Evolutionary conservation across 2,797 vertebrate species (phyloP).

Genomic region (Molossus molossus): DNA sequence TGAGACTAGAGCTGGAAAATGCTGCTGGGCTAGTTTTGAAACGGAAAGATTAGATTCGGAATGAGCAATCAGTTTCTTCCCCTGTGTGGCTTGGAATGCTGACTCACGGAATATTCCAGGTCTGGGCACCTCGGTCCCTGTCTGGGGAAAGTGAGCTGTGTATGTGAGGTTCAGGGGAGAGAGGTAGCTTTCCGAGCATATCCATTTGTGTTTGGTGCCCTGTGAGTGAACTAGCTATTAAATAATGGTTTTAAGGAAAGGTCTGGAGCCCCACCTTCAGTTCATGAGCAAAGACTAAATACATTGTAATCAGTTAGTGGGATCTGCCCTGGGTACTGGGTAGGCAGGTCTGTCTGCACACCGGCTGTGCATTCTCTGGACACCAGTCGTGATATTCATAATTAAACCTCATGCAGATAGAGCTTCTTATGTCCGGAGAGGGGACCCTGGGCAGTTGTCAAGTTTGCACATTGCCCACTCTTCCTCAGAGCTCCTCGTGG

Average conservation of each 20-base stretch:
- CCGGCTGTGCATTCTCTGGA: neutral
- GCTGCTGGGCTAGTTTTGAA: neutral
- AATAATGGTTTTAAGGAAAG: neutral
- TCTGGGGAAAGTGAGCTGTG: neutral
- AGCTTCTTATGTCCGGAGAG: neutral
- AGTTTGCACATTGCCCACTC: neutral
- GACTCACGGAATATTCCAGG: neutral
- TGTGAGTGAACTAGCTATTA: neutral
- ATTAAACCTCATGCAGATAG: neutral
- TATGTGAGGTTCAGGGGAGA: neutral
- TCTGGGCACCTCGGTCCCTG: neutral
- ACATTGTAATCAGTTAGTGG: neutral
- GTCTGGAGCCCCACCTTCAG: neutral
- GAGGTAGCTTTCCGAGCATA: neutral
- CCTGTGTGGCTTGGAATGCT: neutral
- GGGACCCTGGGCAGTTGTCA: neutral
- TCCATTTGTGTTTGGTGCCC: neutral
- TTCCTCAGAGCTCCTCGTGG: slow-evolving; percentile 10
- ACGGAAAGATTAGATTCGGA: neutral
- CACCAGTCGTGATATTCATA: neutral
- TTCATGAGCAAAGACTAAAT: slow-evolving; percentile 1
- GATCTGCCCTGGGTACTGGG: neutral
- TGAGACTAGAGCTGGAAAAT: neutral
- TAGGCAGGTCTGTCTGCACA: neutral
- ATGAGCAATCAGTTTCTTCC: neutral